A percentile compares a stretch with the other conserved stretches of the same genome.
phyloP scores from a whole-genome alignment of 2,113 vertebrate species.

The Pachycephala philippinensis region DNA sequence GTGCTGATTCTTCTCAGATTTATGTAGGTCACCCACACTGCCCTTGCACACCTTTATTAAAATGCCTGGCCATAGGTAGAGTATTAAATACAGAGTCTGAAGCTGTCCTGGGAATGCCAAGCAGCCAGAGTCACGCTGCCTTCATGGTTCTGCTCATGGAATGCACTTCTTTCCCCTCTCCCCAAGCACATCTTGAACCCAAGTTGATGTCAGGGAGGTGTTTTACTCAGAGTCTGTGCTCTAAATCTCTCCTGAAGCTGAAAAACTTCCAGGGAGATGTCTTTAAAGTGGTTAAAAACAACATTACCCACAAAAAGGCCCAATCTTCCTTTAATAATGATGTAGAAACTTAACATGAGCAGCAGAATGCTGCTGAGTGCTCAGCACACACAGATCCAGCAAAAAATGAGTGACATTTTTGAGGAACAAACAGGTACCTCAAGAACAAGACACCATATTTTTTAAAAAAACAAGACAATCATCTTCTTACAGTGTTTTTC shows the following conservation, averaged over 20 bases:
- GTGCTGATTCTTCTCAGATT: neutral
- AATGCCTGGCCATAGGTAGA: neutral
- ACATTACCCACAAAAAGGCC: neutral
- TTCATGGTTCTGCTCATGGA: neutral
- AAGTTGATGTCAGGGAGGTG: neutral
- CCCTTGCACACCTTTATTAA: neutral
- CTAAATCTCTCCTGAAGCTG: neutral
- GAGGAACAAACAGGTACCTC: neutral
- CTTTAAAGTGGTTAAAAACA: neutral
- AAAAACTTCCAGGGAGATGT: neutral
- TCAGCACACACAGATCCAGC: neutral
- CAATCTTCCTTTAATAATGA: neutral
- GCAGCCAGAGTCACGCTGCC: neutral
- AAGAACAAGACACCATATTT: neutral
- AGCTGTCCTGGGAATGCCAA: neutral
- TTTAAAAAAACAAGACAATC: neutral
- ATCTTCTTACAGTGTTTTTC: neutral
- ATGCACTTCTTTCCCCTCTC: neutral
- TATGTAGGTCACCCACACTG: constrained; percentile 37
- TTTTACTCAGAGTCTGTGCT: neutral
- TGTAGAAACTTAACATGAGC: neutral
- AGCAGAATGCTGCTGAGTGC: neutral
- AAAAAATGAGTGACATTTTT: neutral
- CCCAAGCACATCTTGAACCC: neutral
- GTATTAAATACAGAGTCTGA: neutral